A percentile compares a stretch with the other conserved stretches of the same genome.
These are phyloP conservation scores for Omphaloscelis lunosa DNA, from an alignment of 2,888 invertebrate species.

Conservation along the genomic window DNA sequence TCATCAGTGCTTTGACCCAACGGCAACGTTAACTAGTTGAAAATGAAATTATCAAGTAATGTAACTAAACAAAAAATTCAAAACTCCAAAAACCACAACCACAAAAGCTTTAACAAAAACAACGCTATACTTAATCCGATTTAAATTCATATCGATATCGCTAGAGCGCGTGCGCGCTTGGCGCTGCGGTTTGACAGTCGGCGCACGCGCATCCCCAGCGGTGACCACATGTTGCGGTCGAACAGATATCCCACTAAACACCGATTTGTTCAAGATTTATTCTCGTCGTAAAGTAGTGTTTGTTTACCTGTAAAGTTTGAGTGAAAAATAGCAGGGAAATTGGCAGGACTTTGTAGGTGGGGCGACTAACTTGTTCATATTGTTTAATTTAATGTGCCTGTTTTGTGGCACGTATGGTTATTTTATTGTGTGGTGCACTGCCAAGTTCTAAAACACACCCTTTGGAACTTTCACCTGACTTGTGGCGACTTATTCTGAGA, in stretches of 20 bases:
- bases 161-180: slow-evolving; percentile 83
- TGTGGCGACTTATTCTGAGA: neutral
- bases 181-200: slow-evolving; percentile 78
- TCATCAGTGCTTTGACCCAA: neutral
- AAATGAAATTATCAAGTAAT: neutral
- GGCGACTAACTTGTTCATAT: slow-evolving; percentile 17
- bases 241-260: slow-evolving; percentile 49
- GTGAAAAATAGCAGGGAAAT: slow-evolving; percentile 48
- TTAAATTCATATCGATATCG: slow-evolving; percentile 87
- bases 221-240: slow-evolving; percentile 68
- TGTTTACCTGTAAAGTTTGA: slow-evolving; percentile 43
- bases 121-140: slow-evolving; percentile 82
- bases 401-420: slow-evolving; percentile 39
- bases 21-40: neutral
- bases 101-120: slow-evolving; percentile 58
- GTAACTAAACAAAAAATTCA: neutral
- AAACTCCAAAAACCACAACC: slow-evolving; percentile 40
- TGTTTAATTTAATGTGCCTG: slow-evolving; percentile 28
- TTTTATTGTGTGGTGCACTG: slow-evolving; percentile 21
- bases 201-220: slow-evolving; percentile 75
- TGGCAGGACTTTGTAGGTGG: slow-evolving; percentile 32
- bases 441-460: slow-evolving; percentile 37
- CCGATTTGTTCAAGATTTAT: slow-evolving; percentile 63
- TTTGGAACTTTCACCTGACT: slow-evolving; percentile 23
- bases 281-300: slow-evolving; percentile 44